A percentile compares a stretch with the other conserved stretches of the same genome.
These are phyloP conservation scores for Typhlomys cinereus DNA, from an alignment of 2,113 vertebrate species.

Conservation along the genomic window DNA sequence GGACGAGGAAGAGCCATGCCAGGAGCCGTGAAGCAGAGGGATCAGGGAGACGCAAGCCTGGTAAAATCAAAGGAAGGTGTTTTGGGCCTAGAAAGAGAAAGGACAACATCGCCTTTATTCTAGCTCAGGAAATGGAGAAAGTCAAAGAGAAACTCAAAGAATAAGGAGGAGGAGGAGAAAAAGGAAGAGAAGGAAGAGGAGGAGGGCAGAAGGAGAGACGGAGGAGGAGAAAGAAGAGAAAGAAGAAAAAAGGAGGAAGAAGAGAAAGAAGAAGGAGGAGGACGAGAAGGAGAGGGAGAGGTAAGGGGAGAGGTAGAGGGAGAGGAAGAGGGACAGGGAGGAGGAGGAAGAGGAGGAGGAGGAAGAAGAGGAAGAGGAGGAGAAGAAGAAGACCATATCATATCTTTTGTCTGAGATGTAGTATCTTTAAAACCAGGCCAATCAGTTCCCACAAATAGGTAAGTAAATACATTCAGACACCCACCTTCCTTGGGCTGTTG, in stretches of 20 bases:
- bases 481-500: neutral
- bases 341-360: no score
- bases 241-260: no score
- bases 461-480: neutral
- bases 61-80: neutral
- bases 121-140: conserved; percentile 35
- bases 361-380: no score
- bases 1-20: neutral
- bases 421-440: neutral
- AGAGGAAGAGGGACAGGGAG: no score
- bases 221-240: no score
- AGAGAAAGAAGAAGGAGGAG: no score
- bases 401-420: neutral
- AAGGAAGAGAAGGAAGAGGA: no score
- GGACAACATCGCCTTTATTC: neutral
- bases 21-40: neutral
- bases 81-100: neutral
- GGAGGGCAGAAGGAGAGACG: no score
- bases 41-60: no score
- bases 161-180: no score
- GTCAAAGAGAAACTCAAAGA: conserved; percentile 27
- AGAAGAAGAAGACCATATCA: neutral
- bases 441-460: neutral
- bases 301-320: no score
- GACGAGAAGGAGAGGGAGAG: no score